Evolutionary conservation across 2,888 invertebrate genomes (phyloP), one percentile per base, ranked within the genome.

Genomic region (Andrena trimmerana): DNA sequence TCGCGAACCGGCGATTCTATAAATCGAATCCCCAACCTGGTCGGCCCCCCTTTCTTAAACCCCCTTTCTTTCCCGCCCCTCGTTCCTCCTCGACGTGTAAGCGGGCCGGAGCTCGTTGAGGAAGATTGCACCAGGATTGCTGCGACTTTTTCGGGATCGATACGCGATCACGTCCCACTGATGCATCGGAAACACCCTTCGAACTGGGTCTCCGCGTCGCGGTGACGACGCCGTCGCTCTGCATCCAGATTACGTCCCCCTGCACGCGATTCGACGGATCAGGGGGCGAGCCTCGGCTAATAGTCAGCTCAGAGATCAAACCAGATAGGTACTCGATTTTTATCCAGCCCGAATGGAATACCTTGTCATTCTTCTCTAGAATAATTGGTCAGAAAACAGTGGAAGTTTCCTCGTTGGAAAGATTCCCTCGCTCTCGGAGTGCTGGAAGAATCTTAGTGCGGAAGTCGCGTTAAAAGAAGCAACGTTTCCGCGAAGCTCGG

Each of bases 41-140:
- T 27, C 36, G 10, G 8, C 8, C 54, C n/a, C 24, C 50, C 8
- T 48, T 48, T 54, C 57, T 20, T 29, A 0, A 42, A 42, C 24
- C 52, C 8, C 10, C 16, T 2, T 10, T 16, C 27, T 2, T 2
- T 2, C 24, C 52, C 6, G 2, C 50, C 2, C 29, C 29, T 10
- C 20, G 31, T 29, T 71, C 52, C 36, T 16, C 54, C 27, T 31
- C 42, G 42, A 62, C 54, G 36, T 60, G 71, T 52, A 72, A 78
- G 27, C n/a, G 68, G 68, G 36, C 57, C 57, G 33, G n/a, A 59
- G 60, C 72, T 78, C 81, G 63, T 68, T 50, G 29, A 16, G 7
- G 71, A 68, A 81, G 68, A 77, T 81, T 72, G 81, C 72, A 16
- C 68, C 67, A 42, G 75, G 69, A 75, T 80, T 72, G 68, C 62